These are phyloP conservation scores for Oligia fasciuncula DNA, from an alignment of 2,888 invertebrate species.

Conservation along the genomic window DNA sequence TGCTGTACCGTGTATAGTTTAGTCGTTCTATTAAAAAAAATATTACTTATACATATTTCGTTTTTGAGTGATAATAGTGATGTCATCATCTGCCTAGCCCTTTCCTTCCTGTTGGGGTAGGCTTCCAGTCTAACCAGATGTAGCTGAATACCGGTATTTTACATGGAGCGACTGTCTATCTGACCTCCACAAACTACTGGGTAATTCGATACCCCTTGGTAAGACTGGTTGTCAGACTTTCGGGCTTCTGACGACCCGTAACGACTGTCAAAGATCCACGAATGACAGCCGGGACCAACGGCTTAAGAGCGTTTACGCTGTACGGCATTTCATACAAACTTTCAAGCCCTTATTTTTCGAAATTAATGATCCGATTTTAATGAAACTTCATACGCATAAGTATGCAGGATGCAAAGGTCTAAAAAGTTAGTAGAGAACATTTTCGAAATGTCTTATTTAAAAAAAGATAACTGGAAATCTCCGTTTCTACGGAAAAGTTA, in stretches of 20 bases:
- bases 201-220: not conserved
- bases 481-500: no score
- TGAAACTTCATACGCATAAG: no score
- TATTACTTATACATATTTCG: slow-evolving; percentile 16
- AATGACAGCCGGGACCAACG: not conserved
- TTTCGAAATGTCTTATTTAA: no score
- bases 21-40: slow-evolving; percentile 37
- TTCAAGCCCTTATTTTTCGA: no score
- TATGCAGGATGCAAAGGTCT: no score
- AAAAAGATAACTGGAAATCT: no score
- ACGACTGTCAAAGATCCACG: not conserved
- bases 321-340: no score
- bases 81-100: not conserved
- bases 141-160: not conserved
- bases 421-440: no score
- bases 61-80: slow-evolving; percentile 39
- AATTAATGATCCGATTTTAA: no score
- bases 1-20: slow-evolving; percentile 54
- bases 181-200: no score
- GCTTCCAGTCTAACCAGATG: not conserved
- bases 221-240: not conserved
- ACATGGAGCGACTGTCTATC: not conserved
- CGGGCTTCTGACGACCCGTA: not conserved
- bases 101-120: not conserved
- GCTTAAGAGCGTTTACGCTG: no score